Conservation (phyloP, 2,797 vertebrate genomes). For the Nothura maculosa region DNA sequence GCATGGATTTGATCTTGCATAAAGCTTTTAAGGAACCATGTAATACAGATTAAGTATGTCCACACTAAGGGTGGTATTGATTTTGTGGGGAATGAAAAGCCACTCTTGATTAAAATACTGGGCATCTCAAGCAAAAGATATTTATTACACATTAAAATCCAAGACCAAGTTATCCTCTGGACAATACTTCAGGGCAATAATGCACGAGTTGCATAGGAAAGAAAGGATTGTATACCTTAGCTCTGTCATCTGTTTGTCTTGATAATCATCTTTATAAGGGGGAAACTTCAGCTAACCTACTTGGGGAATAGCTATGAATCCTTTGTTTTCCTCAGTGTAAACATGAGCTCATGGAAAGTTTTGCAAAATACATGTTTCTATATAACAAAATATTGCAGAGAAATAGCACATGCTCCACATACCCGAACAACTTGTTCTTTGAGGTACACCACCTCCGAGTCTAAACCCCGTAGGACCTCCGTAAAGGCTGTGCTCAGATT, state of each 20-base stretch:
- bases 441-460: slow-evolving; percentile 72
- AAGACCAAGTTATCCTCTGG: not conserved
- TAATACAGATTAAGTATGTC: not conserved
- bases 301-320: not conserved
- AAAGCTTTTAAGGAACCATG: not conserved
- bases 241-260: not conserved
- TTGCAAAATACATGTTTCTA: not conserved
- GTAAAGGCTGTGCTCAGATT: slow-evolving; percentile 66
- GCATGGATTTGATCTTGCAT: not conserved
- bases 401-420: slow-evolving; percentile 65
- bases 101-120: not conserved
- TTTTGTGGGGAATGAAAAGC: not conserved
- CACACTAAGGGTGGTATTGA: not conserved
- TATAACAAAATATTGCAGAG: not conserved
- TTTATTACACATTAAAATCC: not conserved
- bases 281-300: not conserved
- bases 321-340: not conserved
- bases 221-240: not conserved
- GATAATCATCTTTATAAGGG: not conserved
- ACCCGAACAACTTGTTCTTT: slow-evolving; percentile 80
- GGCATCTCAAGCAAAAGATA: not conserved
- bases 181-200: not conserved
- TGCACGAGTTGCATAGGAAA: not conserved
- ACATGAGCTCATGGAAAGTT: fast-evolving
- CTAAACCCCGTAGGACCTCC: slow-evolving; percentile 67